Base-by-base conservation (phyloP, 2,797 vertebrate species). In the Bryconaethiops microstoma region DNA sequence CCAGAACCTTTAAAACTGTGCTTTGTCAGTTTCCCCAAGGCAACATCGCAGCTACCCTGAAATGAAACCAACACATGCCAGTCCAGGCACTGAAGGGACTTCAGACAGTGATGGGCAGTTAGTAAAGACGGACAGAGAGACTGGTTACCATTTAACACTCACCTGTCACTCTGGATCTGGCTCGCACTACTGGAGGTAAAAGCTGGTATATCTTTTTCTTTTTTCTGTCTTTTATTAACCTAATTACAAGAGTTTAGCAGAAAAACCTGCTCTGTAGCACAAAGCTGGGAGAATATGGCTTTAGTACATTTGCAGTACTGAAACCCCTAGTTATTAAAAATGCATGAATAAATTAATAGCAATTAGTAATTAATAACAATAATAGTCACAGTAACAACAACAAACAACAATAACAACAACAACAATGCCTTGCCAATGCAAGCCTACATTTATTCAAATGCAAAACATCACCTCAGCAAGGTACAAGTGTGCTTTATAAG, bases 61-160 rank as follows among this genome's bases (percentile, higher is more conserved):
- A 23, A 13, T 25, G 1, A 64, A 76, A 63, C n/a, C 14, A 70
- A 71, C 72, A 55, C 69, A 70, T 55, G 50, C 13, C 69, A 25
- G 29, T 17, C 50, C 23, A 5, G 70, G 19, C 50, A 71, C 40
- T 45, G 39, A 69, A 35, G 62, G 40, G 8, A 77, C 71, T 72
- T 57, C 21, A 68, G 52, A 13, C 52, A 80, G 45, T 17, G 52
- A 55, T 35, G 45, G 48, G 19, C 65, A 76, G 69, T 54, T 81
- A 71, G 68, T 5, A 64, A 2, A 45, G 10, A 70, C 45, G 2
- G 65, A 60, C 55, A 16, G 60, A 16, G 21, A 60, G 19, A 70
- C 52, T 42, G 64, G 16, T 48, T n/a, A 25, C 39, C 59, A 48
- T 12, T 48, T 8, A 48, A 10, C 54, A 14, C n/a, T 7, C 63